phyloP scores from a whole-genome alignment of 2,113 vertebrate species.

The Prochilodus magdalenae region DNA sequence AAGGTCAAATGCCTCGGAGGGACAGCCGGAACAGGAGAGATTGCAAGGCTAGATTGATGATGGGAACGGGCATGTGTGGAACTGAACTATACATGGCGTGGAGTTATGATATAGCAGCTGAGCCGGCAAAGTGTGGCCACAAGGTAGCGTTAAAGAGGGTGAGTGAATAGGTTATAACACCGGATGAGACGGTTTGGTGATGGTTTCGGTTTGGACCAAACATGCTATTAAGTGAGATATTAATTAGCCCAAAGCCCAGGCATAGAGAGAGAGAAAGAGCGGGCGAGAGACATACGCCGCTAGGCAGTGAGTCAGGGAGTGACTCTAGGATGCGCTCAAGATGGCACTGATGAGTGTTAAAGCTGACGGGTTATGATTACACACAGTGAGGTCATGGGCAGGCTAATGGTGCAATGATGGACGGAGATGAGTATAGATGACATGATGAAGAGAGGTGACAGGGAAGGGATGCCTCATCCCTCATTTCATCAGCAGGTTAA shows the following conservation, averaged over 20 bases:
- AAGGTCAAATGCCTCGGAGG: conserved; percentile 47
- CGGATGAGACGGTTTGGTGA: neutral
- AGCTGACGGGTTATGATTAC: conserved; percentile 20
- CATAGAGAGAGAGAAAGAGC: conserved; percentile 8
- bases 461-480: conserved; percentile 1
- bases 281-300: neutral
- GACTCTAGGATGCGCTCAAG: conserved; percentile 11
- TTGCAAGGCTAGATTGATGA: conserved; percentile 42
- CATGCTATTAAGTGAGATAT: conserved; percentile 3
- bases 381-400: conserved; percentile 27
- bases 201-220: neutral
- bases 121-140: neutral
- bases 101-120: conserved; percentile 1
- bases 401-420: conserved; percentile 30
- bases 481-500: conserved; percentile 24
- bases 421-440: conserved; percentile 18
- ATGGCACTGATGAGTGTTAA: conserved; percentile 9
- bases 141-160: conserved; percentile 19
- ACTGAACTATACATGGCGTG: conserved; percentile 15
- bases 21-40: conserved; percentile 21
- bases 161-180: neutral
- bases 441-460: conserved; percentile 20
- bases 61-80: neutral
- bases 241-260: neutral
- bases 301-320: neutral